These are phyloP conservation scores for Siderastrea radians DNA, from an alignment of 92 coral and sea anemone species.

Conservation along the genomic window DNA sequence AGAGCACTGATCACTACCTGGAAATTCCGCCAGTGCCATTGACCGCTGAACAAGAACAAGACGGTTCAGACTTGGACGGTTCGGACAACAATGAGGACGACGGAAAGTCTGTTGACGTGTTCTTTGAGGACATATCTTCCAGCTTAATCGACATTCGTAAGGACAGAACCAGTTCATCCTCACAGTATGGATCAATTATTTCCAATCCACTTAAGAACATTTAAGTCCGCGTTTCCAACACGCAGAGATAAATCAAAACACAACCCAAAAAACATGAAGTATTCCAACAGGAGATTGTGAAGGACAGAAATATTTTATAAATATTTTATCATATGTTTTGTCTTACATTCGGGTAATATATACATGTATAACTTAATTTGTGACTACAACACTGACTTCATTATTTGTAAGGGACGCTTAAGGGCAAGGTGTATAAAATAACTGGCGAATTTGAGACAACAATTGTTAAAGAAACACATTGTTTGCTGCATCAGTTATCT, in stretches of 20 bases:
- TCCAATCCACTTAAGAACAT: not conserved
- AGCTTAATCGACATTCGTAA: constrained; percentile 37
- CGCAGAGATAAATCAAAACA: not conserved
- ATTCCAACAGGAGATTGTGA: too few species aligned
- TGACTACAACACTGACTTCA: too few species aligned
- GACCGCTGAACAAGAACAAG: not conserved
- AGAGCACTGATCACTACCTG: constrained; percentile 5
- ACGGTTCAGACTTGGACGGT: not conserved
- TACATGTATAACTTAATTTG: too few species aligned
- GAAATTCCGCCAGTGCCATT: not conserved
- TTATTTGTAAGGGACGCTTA: too few species aligned
- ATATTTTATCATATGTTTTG: too few species aligned
- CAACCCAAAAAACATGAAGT: too few species aligned
- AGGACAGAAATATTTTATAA: too few species aligned
- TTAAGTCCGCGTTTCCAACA: not conserved
- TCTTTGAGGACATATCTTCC: constrained; percentile 46
- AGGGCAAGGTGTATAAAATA: too few species aligned
- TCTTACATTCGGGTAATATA: too few species aligned
- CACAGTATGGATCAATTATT: constrained; percentile 1
- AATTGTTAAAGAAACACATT: too few species aligned
- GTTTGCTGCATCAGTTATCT: too few species aligned
- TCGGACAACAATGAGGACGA: constrained; percentile 4
- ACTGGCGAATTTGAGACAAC: too few species aligned
- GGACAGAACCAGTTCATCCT: not conserved
- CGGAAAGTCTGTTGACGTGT: constrained; percentile 22